Evolutionary conservation across 1,140 invertebrate genomes (phyloP).

Genomic region (Pogonus chalceus): DNA sequence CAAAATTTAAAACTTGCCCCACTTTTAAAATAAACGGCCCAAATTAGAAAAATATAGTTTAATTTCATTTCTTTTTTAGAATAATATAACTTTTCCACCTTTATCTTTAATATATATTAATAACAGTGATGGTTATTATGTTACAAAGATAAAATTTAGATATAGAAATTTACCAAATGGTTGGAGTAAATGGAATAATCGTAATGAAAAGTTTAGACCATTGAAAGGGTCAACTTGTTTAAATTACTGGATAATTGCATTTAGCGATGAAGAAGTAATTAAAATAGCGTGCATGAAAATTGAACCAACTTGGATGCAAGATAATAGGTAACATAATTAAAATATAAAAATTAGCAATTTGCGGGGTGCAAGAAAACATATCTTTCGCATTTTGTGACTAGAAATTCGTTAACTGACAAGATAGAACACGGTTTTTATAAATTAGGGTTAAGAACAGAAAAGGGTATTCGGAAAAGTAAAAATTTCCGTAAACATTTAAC

Average conservation of each 20-base stretch:
- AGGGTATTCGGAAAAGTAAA: too few relatives aligned
- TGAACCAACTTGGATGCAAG: constrained; percentile 57
- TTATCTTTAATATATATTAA: constrained; percentile 23
- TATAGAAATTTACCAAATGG: constrained; percentile 31
- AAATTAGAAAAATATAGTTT: neutral
- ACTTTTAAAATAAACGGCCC: neutral
- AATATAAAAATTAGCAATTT: constrained; percentile 19
- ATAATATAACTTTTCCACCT: constrained; percentile 6
- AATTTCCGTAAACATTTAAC: too few relatives aligned
- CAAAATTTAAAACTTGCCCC: too few relatives aligned
- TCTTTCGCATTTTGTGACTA: neutral
- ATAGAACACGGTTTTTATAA: too few relatives aligned
- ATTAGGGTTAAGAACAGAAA: too few relatives aligned
- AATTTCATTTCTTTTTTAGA: neutral
- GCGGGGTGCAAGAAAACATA: neutral
- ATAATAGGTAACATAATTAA: constrained; percentile 40
- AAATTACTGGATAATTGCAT: constrained; percentile 43
- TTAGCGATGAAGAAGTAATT: constrained; percentile 37
- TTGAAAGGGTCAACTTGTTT: constrained; percentile 37
- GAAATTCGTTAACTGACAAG: too few relatives aligned
- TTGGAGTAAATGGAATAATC: constrained; percentile 28
- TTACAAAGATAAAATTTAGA: constrained; percentile 36
- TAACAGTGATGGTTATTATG: constrained; percentile 33
- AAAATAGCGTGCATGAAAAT: constrained; percentile 48
- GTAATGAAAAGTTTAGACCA: constrained; percentile 23